Conservation (phyloP, 1,140 invertebrate genomes). For the Calephelis virginiensis region DNA sequence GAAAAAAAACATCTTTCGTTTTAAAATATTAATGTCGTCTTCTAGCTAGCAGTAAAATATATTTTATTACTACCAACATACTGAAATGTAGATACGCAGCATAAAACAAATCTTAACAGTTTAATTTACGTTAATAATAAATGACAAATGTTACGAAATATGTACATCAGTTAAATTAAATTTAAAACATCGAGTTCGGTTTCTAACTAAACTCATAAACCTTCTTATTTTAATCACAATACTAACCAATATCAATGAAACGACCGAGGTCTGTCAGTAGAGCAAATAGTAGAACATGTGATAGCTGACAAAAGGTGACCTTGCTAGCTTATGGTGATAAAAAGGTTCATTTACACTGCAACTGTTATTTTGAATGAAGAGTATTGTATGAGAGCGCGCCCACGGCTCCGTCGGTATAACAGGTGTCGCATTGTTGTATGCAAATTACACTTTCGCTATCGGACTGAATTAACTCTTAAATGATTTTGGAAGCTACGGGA, state of each 20-base stretch:
- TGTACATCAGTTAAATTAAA: no score
- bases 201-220: no score
- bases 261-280: slow-evolving; percentile 11
- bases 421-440: slow-evolving; percentile 74
- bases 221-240: no score
- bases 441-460: slow-evolving; percentile 73
- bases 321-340: slow-evolving; percentile 58
- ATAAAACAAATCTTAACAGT: no score
- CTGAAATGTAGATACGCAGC: no score
- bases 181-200: no score
- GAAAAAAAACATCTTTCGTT: no score
- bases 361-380: slow-evolving; percentile 50
- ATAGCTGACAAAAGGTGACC: slow-evolving; percentile 51
- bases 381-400: slow-evolving; percentile 57
- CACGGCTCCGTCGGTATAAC: slow-evolving; percentile 38
- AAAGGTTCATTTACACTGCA: slow-evolving; percentile 71
- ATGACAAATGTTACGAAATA: no score
- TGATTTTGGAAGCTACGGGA: slow-evolving; percentile 26
- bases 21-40: no score
- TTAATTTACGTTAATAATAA: no score
- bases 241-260: slow-evolving; percentile 16
- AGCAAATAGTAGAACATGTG: slow-evolving; percentile 35
- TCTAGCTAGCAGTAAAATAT: no score
- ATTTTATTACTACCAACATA: no score
- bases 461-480: slow-evolving; percentile 23